Evolutionary conservation across 1,140 invertebrate genomes (phyloP).

Genomic region (Euborellia annulipes): DNA sequence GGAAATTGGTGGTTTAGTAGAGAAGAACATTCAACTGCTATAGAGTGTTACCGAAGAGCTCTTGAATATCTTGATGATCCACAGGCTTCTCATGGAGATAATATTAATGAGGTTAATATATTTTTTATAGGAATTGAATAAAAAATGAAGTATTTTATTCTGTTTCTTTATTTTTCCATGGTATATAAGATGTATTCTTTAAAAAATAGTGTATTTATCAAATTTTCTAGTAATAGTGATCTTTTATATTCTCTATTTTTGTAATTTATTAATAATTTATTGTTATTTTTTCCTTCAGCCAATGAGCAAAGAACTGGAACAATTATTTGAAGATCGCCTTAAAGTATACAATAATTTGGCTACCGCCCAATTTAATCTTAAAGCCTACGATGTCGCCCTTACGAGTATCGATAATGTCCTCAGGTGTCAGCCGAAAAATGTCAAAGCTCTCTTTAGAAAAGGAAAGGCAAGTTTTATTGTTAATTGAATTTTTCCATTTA

Average conservation of each 20-base stretch:
- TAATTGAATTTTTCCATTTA: slow-evolving; percentile 11
- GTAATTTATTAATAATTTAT: too few relatives aligned
- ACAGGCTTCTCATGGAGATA: too few relatives aligned
- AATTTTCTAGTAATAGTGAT: too few relatives aligned
- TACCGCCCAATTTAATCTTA: slow-evolving; percentile 70
- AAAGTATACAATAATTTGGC: slow-evolving; percentile 82
- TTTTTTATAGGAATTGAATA: too few relatives aligned
- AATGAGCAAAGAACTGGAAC: slow-evolving; percentile 38
- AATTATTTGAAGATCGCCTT: slow-evolving; percentile 55
- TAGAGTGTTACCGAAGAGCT: slow-evolving; percentile 71
- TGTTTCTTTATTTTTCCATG: too few relatives aligned
- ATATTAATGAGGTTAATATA: too few relatives aligned
- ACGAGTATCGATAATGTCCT: slow-evolving; percentile 66
- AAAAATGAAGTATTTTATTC: too few relatives aligned
- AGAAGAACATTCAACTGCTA: slow-evolving; percentile 55
- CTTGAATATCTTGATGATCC: slow-evolving; percentile 61
- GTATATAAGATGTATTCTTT: too few relatives aligned
- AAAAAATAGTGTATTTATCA: too few relatives aligned
- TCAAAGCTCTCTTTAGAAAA: slow-evolving; percentile 80
- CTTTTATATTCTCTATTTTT: too few relatives aligned
- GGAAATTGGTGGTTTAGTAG: slow-evolving; percentile 80
- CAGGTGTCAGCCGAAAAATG: slow-evolving; percentile 65
- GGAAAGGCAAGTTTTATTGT: slow-evolving; percentile 40
- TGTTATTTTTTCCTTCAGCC: slow-evolving; percentile 17
- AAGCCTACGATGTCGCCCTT: slow-evolving; percentile 64